Evolutionary conservation across 2,888 invertebrate species (phyloP).

Genomic region (Standfussiana lucernea): DNA sequence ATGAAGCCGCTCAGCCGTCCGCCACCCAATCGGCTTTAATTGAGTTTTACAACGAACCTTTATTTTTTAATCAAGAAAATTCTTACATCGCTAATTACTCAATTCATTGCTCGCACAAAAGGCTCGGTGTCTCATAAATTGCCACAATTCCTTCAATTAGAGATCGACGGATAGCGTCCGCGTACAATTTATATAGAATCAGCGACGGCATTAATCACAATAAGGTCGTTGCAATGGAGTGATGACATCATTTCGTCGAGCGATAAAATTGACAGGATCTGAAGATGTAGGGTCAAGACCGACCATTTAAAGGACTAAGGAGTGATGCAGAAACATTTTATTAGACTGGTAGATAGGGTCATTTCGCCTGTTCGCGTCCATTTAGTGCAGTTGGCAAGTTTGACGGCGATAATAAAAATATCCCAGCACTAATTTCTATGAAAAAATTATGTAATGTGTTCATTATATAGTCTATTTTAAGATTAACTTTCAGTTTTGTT

Average conservation of each 20-base stretch:
- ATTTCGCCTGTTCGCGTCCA: too few species aligned
- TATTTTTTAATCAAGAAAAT: conserved; percentile 78
- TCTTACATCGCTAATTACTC: conserved; percentile 81
- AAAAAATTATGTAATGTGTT: too few species aligned
- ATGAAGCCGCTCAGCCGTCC: conserved; percentile 29
- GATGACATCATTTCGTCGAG: conserved; percentile 79
- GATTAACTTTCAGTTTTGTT: too few species aligned
- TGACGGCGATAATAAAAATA: too few species aligned
- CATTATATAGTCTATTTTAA: too few species aligned
- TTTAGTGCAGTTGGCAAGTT: too few species aligned
- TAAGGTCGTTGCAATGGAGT: conserved; percentile 73
- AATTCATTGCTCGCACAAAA: conserved; percentile 78
- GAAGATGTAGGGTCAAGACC: conserved; percentile 59
- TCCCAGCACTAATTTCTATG: too few species aligned
- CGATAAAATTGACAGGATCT: conserved; percentile 67
- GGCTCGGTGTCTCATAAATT: conserved; percentile 76
- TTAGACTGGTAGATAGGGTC: conserved; percentile 44
- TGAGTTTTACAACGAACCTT: conserved; percentile 70
- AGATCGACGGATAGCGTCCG: conserved; percentile 84
- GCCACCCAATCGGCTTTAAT: conserved; percentile 61
- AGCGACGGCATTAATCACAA: conserved; percentile 82
- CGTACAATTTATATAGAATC: conserved; percentile 73
- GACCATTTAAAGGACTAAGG: conserved; percentile 60
- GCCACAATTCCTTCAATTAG: conserved; percentile 86
- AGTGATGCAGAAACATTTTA: conserved; percentile 58